These are phyloP conservation scores for Aleiodes testaceus DNA, from an alignment of 2,888 invertebrate genomes.

Conservation along the genomic window DNA sequence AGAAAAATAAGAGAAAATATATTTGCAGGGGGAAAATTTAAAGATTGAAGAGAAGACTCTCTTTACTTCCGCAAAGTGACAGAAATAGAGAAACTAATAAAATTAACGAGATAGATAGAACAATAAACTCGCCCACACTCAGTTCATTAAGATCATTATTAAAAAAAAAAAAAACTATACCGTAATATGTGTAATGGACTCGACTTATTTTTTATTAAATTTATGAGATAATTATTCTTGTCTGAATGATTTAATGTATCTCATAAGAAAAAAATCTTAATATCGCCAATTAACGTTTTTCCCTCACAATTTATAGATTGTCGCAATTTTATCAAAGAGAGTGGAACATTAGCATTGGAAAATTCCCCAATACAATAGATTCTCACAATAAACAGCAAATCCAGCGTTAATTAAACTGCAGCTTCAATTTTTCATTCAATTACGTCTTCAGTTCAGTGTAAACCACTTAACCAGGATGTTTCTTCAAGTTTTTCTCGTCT, in stretches of 20 bases:
- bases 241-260: conserved; percentile 5
- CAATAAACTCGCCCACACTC: conserved; percentile 55
- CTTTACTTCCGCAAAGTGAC: conserved; percentile 19
- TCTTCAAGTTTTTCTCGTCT: conserved; percentile 23
- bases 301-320: too few relatives aligned
- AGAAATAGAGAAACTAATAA: conserved; percentile 13
- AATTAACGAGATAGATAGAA: conserved; percentile 33
- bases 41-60: conserved; percentile 11
- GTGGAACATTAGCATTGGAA: too few relatives aligned
- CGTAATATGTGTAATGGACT: conserved; percentile 2
- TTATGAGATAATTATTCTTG: conserved; percentile 10
- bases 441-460: not conserved
- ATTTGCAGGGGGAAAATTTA: too few relatives aligned
- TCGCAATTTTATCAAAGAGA: too few relatives aligned
- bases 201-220: conserved; percentile 18
- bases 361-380: too few relatives aligned
- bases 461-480: conserved; percentile 32
- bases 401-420: too few relatives aligned
- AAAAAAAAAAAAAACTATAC: not conserved
- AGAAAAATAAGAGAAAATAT: not conserved
- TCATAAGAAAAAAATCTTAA: too few relatives aligned
- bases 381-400: too few relatives aligned
- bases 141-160: conserved; percentile 51
- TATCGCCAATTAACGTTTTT: too few relatives aligned
- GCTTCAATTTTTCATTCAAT: not conserved